A percentile compares a stretch with the other conserved stretches of the same genome.
phyloP scores from a whole-genome alignment of 2,797 vertebrate genomes.

The Oceanodroma leucorhoa region DNA sequence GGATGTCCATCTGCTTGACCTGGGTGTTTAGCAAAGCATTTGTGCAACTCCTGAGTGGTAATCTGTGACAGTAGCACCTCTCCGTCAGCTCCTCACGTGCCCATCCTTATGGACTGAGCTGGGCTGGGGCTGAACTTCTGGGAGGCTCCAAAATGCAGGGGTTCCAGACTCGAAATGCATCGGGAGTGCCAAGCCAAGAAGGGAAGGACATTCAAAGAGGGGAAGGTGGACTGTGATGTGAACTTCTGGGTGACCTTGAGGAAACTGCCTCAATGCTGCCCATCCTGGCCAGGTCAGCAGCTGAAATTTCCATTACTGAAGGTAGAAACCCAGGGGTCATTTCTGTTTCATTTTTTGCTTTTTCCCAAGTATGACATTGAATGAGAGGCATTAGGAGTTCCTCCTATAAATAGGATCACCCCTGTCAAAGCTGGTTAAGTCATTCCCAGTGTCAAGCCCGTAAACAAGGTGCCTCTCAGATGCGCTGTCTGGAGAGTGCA shows the following conservation, averaged over 20 bases:
- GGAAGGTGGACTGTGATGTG: not conserved
- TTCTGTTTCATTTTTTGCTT: conserved; percentile 44
- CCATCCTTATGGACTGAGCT: not conserved
- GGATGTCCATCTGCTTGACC: not conserved
- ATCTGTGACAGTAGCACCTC: not conserved
- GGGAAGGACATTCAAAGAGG: not conserved
- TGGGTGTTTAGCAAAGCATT: not conserved
- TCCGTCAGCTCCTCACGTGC: not conserved
- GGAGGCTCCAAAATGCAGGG: not conserved
- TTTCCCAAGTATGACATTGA: conserved; percentile 51
- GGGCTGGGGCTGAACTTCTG: not conserved
- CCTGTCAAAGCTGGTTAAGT: conserved; percentile 62
- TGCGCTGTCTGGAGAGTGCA: not conserved
- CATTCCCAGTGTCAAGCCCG: conserved; percentile 13
- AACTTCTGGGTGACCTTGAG: not conserved
- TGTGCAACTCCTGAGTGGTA: not conserved
- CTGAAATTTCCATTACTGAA: conserved; percentile 39
- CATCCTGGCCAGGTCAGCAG: conserved; percentile 31
- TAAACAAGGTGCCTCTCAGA: conserved; percentile 37
- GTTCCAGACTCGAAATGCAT: not conserved
- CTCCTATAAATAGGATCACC: conserved; percentile 59
- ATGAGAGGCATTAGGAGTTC: conserved; percentile 46
- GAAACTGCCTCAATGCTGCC: not conserved
- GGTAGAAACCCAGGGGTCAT: conserved; percentile 18
- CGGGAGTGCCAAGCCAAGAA: not conserved